Base-by-base conservation (phyloP, 1,140 invertebrate species). In the Hypsibius dujardini region DNA sequence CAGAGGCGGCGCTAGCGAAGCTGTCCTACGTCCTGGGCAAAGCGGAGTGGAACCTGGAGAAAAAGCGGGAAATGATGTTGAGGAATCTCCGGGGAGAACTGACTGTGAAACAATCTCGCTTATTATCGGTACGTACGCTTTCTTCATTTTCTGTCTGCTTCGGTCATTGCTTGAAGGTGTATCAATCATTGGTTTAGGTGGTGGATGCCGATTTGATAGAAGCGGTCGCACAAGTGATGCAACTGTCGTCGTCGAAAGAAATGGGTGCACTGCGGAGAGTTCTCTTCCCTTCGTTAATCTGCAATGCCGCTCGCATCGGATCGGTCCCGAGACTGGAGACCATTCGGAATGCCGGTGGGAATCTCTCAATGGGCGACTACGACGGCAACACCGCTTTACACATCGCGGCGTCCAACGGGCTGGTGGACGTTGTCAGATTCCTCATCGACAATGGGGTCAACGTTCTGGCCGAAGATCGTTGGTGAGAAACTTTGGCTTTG, bases 1-100 rank as follows among this genome's bases (percentile, higher is more conserved):
- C 88, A 0, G 93, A 97, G 79, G 91, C 94, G 0, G 92, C 93
- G 1, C 79, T 96, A 0, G 87, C 90, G 1, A 98, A 98, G 81
- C 81, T 98, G 0, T 84, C 86, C 1, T 97, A 95, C 75, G 89
- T 97, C 0, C 80, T 98, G 1, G 87, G 89, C 0, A 92, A 93
- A 77, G 80, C 83, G 1, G 86, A 90, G 47, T 89, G 89, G 83
- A 82, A 85, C 70, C 79, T 85, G 2, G 80, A 87, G 47, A 84
- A 85, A 46, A 95, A 93, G 76, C 83, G 85, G 47, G 81, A 88
- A 85, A 87, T 92, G 85, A 87, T 94, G 84, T 82, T 85, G 74
- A 84, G 83, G 1, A 92, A 89, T 79, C 75, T 88, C 2, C 79
- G 87, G 1, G 87, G 87, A 2, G 87, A 88, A 78, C 76, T 88